Conservation (phyloP, 2,113 vertebrate species). For the Cavia porcellus region DNA sequence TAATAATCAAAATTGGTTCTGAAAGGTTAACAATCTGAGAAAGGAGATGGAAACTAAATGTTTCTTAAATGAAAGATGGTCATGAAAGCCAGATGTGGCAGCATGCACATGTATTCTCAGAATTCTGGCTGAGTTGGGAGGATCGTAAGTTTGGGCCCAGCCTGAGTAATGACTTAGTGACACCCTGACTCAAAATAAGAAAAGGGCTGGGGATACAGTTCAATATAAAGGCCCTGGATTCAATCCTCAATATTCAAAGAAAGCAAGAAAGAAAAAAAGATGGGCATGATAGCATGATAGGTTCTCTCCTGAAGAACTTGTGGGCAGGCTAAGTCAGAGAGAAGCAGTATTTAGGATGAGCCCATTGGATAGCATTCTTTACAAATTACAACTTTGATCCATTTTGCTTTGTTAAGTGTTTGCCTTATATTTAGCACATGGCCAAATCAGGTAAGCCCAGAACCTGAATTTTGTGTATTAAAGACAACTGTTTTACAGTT, state of each 20-base stretch:
- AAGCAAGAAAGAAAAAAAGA: not conserved
- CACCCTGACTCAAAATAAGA: not conserved
- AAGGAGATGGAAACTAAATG: constrained; percentile 28
- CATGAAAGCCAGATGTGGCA: not conserved
- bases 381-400: constrained; percentile 1
- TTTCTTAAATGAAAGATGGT: not conserved
- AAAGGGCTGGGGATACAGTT: not conserved
- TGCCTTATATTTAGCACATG: constrained; percentile 52
- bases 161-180: not conserved
- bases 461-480: constrained; percentile 46
- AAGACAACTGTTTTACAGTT: not conserved
- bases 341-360: constrained; percentile 1
- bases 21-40: constrained; percentile 21
- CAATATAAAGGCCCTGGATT: not conserved
- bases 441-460: not conserved
- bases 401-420: constrained; percentile 29
- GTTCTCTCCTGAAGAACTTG: constrained; percentile 16
- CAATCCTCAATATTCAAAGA: not conserved
- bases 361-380: not conserved
- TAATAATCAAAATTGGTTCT: constrained; percentile 15
- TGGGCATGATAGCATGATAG: not conserved
- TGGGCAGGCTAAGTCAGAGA: not conserved
- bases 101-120: not conserved
- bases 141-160: not conserved
- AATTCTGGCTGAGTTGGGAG: not conserved